Base-by-base conservation (phyloP, 2,113 vertebrate genomes). In the Brachyhypopomus gauderio region DNA sequence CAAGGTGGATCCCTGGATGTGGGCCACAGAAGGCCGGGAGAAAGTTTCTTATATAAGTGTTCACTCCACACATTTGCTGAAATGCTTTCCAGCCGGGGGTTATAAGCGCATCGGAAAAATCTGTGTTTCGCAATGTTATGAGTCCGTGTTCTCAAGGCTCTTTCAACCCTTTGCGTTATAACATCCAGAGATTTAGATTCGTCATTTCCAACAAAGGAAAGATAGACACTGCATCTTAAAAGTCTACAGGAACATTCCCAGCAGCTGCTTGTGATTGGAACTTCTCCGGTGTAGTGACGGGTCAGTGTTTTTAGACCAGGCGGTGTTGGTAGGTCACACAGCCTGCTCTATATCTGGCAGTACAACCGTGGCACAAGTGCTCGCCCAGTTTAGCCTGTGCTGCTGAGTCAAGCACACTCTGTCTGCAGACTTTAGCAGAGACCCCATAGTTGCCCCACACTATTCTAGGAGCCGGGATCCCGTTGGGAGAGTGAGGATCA, bases 1-100 rank as follows among this genome's bases (percentile, higher is more conserved):
- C 78, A 80, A 89, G 87, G 83, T 87, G 87, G 83, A 84, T 89
- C 82, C 64, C 78, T 87, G 85, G 85, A 87, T 45, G n/a, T 75
- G 56, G 36, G 84, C 85, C 78, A 73, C 52, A 82, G 63, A 80
- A 55, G 48, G 77, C 73, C 71, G 58, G 71, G 64, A 63, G 74
- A 66, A 81, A 72, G 60, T 83, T 82, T 69, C 27, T 77, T 79
- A 84, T 74, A 74, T 73, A 81, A 72, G 84, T 64, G 62, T 75
- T 72, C 64, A 30, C 64, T 70, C 22, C 19, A 60, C 63, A 71
- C 72, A 77, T 78, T 77, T 38, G 66, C 75, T 79, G 62, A 59
- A 55, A 20, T 36, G 25, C 36, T 82, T 70, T 64, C 36, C 75
- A 78, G 60, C 20, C 59, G 38, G 69, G 69, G 71, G 56, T 72